Evolutionary conservation across 2,888 invertebrate species (phyloP), one percentile per base, ranked within the genome.

Genomic region (Rhagonycha lutea): DNA sequence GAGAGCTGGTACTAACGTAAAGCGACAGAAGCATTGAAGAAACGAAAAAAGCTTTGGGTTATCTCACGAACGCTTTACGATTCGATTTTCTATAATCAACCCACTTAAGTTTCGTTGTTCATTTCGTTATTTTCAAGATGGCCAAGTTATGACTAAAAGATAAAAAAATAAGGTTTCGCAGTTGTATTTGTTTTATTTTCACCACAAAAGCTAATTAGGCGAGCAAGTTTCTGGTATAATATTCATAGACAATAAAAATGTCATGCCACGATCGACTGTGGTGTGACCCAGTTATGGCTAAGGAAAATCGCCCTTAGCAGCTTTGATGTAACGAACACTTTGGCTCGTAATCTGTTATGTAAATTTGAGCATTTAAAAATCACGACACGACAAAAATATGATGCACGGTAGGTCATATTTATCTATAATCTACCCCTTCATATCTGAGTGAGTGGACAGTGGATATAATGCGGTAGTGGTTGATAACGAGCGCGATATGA

Each of bases 1-100:
- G 83, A 79, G 81, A 67, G 73, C 72, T 79, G 75, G 69, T 69
- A 81, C 80, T 83, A 85, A 85, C 84, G 83, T 79, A 80, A 84
- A 83, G 81, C 84, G 84, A 84, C 84, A 84, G 83, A 82, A 82
- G 83, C 81, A 80, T 77, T 76, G 75, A 75, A 65, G 63, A 80
- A 80, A 81, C 81, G 79, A 78, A 80, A 18, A 80, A 76, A 77
- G 72, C 79, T 75, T 80, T 78, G 75, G 81, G 23, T 82, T 83
- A 83, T 83, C 83, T 83, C 83, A 83, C 83, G 83, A 82, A 82
- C 78, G 70, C 76, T 79, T 78, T 69, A 74, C 67, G 70, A 24
- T 61, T 68, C 47, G 61, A 69, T 29, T 69, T 69, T 60, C 47
- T 47, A 47, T 47, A 47, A 47, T 47, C 47, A 60, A 69, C 69